Percentiles rank a stretch among this genome's conserved stretches.
phyloP scores from a whole-genome alignment of 2,797 vertebrate species.

The Leptoclinus maculatus region DNA sequence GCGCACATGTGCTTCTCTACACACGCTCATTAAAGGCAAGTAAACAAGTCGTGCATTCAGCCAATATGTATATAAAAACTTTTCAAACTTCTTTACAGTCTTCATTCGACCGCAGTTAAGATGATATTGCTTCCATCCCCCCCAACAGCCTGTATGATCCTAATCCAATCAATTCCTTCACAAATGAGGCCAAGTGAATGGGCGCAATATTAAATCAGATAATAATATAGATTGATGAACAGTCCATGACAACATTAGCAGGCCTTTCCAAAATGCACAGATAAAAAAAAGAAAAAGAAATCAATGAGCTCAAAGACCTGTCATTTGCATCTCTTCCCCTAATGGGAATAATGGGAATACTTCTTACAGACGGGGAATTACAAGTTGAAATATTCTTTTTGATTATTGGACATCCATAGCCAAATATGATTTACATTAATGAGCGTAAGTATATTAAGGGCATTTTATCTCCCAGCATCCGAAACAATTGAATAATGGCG shows the following conservation, averaged over 20 bases:
- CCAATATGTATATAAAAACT: conserved; percentile 45
- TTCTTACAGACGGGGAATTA: conserved; percentile 80
- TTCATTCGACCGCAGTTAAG: conserved; percentile 62
- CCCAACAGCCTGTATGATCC: conserved; percentile 64
- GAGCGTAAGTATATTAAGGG: conserved; percentile 89
- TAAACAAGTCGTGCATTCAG: conserved; percentile 31
- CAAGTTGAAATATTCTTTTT: conserved; percentile 88
- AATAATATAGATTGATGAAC: conserved; percentile 89
- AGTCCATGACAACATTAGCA: conserved; percentile 86
- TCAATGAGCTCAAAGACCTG: conserved; percentile 84
- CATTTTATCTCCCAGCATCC: conserved; percentile 85
- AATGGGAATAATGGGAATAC: conserved; percentile 88
- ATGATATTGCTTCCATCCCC: conserved; percentile 66
- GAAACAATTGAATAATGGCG: conserved; percentile 86
- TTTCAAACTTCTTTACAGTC: conserved; percentile 56
- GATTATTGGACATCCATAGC: conserved; percentile 91
- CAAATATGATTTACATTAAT: conserved; percentile 93
- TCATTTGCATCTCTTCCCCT: conserved; percentile 84
- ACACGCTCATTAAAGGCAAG: background rate
- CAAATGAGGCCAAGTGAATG: conserved; percentile 83
- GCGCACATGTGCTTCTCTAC: background rate
- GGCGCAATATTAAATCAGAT: conserved; percentile 85
- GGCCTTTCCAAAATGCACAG: conserved; percentile 79
- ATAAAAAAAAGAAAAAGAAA: conserved; percentile 57
- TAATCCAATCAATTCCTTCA: conserved; percentile 84